These are phyloP conservation scores for Mya arenaria DNA, from an alignment of 1,140 invertebrate genomes.

Conservation along the genomic window DNA sequence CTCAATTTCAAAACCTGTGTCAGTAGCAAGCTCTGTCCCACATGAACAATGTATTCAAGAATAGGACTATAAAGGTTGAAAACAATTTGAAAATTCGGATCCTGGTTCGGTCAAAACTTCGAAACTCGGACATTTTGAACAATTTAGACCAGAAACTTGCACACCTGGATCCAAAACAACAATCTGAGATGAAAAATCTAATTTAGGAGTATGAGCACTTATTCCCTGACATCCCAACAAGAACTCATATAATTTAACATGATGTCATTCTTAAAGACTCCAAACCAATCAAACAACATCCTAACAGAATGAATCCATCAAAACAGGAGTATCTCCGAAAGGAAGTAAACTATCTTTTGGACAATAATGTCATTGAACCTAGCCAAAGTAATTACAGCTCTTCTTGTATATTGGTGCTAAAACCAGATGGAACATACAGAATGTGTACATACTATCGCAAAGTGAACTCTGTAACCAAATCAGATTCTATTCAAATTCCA, in stretches of 20 bases:
- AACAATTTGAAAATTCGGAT: background rate
- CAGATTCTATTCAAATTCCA: constrained; percentile 38
- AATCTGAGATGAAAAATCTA: background rate
- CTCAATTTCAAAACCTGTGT: background rate
- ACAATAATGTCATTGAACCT: constrained; percentile 54
- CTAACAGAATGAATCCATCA: constrained; percentile 56
- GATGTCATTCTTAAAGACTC: constrained; percentile 42
- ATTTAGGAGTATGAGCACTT: constrained; percentile 6
- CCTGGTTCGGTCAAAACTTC: background rate
- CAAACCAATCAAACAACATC: constrained; percentile 49
- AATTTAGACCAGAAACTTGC: constrained; percentile 26
- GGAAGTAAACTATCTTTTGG: constrained; percentile 70
- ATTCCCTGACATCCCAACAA: constrained; percentile 32
- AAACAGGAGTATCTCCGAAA: constrained; percentile 78
- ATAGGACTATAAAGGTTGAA: background rate
- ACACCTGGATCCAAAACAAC: constrained; percentile 11
- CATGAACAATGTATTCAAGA: background rate
- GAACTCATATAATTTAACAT: constrained; percentile 24
- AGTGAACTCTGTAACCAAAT: constrained; percentile 46
- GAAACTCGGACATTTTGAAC: constrained; percentile 23
- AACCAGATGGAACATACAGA: constrained; percentile 37
- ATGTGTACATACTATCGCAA: constrained; percentile 48
- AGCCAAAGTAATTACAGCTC: constrained; percentile 47
- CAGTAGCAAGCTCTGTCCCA: background rate
- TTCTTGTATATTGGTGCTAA: constrained; percentile 53